A percentile compares a stretch with the other conserved stretches of the same genome.
These are phyloP conservation scores for Epizoanthus ramosus DNA, from an alignment of 92 coral and sea anemone genomes.

Conservation along the genomic window DNA sequence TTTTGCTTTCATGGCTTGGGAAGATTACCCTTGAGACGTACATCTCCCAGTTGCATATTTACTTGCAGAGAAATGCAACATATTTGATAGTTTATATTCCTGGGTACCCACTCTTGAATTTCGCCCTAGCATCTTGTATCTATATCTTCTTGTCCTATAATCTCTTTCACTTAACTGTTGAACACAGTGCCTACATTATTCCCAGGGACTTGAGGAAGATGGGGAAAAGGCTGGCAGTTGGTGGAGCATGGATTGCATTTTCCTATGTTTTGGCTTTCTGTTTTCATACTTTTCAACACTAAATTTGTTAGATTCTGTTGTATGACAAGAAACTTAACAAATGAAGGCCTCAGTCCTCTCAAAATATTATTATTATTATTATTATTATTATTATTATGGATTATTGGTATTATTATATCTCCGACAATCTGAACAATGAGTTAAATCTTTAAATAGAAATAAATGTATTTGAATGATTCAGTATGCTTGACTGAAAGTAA, in stretches of 20 bases:
- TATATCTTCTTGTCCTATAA: constrained; percentile 71
- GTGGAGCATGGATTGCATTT: constrained; percentile 55
- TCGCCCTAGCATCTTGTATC: constrained; percentile 63
- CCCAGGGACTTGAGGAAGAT: constrained; percentile 60
- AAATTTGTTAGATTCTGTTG: not conserved
- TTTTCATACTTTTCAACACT: not conserved
- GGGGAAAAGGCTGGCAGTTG: constrained; percentile 44
- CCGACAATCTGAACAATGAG: no score
- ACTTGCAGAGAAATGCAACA: constrained; percentile 79
- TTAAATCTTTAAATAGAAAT: no score
- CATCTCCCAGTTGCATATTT: constrained; percentile 82
- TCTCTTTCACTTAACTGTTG: constrained; percentile 70
- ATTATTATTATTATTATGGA: no score
- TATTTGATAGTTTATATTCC: constrained; percentile 66
- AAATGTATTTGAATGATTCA: no score
- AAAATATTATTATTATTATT: no score
- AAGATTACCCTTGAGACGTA: constrained; percentile 83
- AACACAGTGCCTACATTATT: constrained; percentile 68
- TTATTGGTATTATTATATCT: no score
- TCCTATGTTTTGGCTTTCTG: constrained; percentile 53
- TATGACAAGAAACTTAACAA: no score
- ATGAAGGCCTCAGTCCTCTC: no score
- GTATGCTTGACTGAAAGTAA: no score
- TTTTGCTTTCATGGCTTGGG: constrained; percentile 82
- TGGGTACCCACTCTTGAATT: constrained; percentile 77